Conservation (phyloP, 1,140 invertebrate genomes). For the Drosophila pandora region DNA sequence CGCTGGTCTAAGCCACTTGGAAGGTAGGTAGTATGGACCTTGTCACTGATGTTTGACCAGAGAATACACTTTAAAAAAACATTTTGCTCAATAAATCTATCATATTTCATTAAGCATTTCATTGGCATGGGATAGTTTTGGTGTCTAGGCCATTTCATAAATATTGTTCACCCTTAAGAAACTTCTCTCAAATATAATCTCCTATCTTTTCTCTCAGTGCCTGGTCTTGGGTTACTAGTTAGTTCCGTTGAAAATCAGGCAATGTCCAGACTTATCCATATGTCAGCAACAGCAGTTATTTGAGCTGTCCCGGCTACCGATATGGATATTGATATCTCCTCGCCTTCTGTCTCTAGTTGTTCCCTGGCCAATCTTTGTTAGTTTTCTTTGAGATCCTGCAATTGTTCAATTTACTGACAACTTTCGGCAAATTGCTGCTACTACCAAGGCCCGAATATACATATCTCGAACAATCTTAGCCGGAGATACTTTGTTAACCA, state of each 20-base stretch:
- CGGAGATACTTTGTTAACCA: constrained; percentile 62
- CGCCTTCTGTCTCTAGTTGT: constrained; percentile 40
- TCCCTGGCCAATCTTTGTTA: constrained; percentile 56
- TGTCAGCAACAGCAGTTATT: constrained; percentile 68
- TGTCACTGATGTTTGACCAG: constrained; percentile 66
- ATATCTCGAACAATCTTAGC: constrained; percentile 31
- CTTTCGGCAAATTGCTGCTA: constrained; percentile 57
- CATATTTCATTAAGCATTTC: too few species aligned
- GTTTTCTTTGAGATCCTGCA: constrained; percentile 22
- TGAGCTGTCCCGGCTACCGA: constrained; percentile 65
- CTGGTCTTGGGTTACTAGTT: constrained; percentile 45
- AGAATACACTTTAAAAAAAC: neutral
- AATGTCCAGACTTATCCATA: constrained; percentile 48
- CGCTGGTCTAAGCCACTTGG: constrained; percentile 58
- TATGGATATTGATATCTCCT: constrained; percentile 39
- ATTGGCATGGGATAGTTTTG: neutral
- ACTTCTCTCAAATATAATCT: neutral
- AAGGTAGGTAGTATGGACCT: constrained; percentile 35
- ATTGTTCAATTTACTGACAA: constrained; percentile 53
- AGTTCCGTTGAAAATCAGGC: constrained; percentile 59
- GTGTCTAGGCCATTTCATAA: neutral
- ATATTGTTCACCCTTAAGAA: neutral
- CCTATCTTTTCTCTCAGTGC: constrained; percentile 3
- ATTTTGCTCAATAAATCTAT: neutral
- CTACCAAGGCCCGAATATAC: neutral